These are phyloP conservation scores for Brevimyrus niger DNA, from an alignment of 2,113 vertebrate genomes.

Conservation along the genomic window DNA sequence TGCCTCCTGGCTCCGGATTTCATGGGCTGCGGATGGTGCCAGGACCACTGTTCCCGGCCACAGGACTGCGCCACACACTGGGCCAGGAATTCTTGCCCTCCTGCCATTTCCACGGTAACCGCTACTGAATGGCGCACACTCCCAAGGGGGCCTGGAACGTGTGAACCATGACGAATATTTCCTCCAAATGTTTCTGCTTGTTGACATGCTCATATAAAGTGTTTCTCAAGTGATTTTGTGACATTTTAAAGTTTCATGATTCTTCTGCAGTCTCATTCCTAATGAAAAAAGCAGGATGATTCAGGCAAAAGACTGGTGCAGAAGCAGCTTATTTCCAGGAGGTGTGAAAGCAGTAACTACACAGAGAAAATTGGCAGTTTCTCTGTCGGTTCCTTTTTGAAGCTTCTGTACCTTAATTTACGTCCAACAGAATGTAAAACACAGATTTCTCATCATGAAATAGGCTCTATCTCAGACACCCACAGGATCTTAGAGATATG, in stretches of 20 bases:
- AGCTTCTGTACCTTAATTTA: background rate
- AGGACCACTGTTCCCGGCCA: constrained; percentile 62
- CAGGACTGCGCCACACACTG: constrained; percentile 61
- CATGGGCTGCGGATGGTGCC: constrained; percentile 88
- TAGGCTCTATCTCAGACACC: background rate
- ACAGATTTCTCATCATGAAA: background rate
- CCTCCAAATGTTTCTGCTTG: background rate
- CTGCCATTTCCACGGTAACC: constrained; percentile 74
- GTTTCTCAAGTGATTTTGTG: background rate
- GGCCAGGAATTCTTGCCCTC: constrained; percentile 79
- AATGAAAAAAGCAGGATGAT: background rate
- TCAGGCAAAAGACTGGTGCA: background rate
- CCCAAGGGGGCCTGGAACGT: background rate
- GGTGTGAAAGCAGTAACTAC: background rate
- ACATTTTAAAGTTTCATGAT: background rate
- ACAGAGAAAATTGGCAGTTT: background rate
- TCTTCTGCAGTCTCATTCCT: background rate
- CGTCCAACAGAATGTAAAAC: background rate
- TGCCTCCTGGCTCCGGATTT: constrained; percentile 81
- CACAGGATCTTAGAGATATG: background rate
- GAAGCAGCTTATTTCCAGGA: background rate
- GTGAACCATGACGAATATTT: background rate
- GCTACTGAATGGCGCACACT: background rate
- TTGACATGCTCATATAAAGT: background rate
- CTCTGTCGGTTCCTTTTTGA: background rate